Conservation (phyloP, 1,140 invertebrate species). For the Listronotus oregonensis region DNA sequence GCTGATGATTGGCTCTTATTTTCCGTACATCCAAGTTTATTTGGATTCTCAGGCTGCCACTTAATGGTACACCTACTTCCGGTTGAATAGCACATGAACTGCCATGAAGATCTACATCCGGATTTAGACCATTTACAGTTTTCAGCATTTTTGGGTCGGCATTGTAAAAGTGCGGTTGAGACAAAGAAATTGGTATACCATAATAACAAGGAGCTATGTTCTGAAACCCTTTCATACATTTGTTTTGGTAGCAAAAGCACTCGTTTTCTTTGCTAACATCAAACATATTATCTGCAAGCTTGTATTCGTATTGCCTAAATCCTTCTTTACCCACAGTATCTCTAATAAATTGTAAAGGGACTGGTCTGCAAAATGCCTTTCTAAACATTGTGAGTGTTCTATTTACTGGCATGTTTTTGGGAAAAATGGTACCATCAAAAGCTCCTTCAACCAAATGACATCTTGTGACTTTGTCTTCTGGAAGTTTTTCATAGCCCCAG, state of each 20-base stretch:
- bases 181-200: constrained; percentile 72
- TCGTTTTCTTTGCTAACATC: constrained; percentile 64
- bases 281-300: constrained; percentile 61
- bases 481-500: constrained; percentile 62
- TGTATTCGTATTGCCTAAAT: constrained; percentile 57
- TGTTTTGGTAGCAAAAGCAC: constrained; percentile 64
- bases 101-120: constrained; percentile 62
- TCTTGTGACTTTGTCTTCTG: constrained; percentile 53
- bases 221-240: constrained; percentile 66
- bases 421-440: constrained; percentile 68
- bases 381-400: constrained; percentile 65
- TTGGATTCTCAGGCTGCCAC: constrained; percentile 66
- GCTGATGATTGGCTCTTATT: constrained; percentile 60
- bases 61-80: constrained; percentile 63
- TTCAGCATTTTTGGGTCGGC: constrained; percentile 68
- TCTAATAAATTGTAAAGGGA: constrained; percentile 62
- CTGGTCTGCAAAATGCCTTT: constrained; percentile 69
- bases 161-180: constrained; percentile 79
- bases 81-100: constrained; percentile 57
- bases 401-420: constrained; percentile 60
- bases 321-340: constrained; percentile 52
- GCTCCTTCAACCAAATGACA: constrained; percentile 65
- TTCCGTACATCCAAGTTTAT: constrained; percentile 68
- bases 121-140: constrained; percentile 69
- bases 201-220: constrained; percentile 76